Base-by-base conservation (phyloP, 2,797 vertebrate genomes). In the Takifugu ocellatus region DNA sequence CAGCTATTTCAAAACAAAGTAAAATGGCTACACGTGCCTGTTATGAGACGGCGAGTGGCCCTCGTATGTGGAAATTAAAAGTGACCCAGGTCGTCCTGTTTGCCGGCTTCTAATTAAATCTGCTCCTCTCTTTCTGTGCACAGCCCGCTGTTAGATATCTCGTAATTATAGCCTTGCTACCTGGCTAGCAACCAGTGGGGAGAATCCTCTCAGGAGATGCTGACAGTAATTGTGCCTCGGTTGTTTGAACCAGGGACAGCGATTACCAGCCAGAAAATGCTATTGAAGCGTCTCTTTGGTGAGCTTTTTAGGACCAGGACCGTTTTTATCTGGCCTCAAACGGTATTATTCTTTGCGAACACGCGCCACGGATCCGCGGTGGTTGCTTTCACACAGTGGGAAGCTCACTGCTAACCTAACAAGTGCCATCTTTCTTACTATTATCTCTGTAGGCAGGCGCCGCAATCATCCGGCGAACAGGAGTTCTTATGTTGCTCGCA, bases 21-120 rank as follows among this genome's bases (percentile, higher is more conserved):
- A 52, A 57, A 70, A 68, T 46, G 79, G 74, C 71, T 74, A 72
- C 49, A 69, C 60, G 74, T 59, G 16, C 53, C 63, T 63, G 70
- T 49, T 65, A 47, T 2, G 16, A 45, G 17, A 56, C 48, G 60
- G 62, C 0, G 47, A 68, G 67, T 17, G 53, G 49, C 44, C 36
- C 68, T 63, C 17, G 47, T 45, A 25, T 49, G 64, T 78, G 68
- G 65, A 80, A 79, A 80, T 78, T 47, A 71, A 78, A 83, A 75
- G 68, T 69, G 69, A 74, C 59, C 70, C 61, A 3, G 61, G 56
- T 60, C 60, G 79, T 80, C 58, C 54, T 83, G 79, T 75, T 77
- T 74, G 25, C 75, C 78, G 53, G 27, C 62, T 66, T 63, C 72
- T 77, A 81, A 86, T 80, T 81, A 76, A 82, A 82, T 82, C 77